A percentile compares a stretch with the other conserved stretches of the same genome.
phyloP scores from a whole-genome alignment of 2,797 vertebrate genomes.

The Manis pentadactyla region DNA sequence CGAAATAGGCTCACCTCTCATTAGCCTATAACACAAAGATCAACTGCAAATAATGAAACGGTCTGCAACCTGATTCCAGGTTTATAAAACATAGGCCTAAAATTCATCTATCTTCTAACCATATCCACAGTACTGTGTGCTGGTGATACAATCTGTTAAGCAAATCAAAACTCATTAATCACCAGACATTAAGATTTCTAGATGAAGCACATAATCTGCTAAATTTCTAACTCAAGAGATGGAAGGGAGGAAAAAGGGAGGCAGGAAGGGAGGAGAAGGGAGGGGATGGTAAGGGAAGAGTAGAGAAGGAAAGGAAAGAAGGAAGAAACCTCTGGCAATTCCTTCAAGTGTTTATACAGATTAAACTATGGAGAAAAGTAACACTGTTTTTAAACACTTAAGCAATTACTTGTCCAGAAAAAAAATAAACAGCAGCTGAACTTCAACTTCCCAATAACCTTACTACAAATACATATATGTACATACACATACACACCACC shows the following conservation, averaged over 20 bases:
- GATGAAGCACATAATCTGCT: background rate
- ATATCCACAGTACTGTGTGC: background rate
- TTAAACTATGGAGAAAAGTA: background rate
- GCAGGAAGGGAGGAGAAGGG: background rate
- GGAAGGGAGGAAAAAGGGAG: background rate
- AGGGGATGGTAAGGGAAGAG: background rate
- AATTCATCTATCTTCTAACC: background rate
- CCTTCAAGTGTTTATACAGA: background rate
- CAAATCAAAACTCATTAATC: conserved; percentile 16
- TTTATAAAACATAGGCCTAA: background rate
- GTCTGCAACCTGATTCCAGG: background rate
- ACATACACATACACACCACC: background rate
- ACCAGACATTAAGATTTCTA: background rate
- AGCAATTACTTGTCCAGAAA: background rate
- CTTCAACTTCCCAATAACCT: conserved; percentile 12
- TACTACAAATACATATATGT: background rate
- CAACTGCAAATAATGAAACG: background rate
- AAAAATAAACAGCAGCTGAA: background rate
- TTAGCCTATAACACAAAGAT: background rate
- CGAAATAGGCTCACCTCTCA: background rate
- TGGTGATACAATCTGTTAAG: background rate
- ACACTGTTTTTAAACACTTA: conserved; percentile 10
- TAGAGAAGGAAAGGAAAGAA: background rate
- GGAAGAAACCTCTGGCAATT: background rate
- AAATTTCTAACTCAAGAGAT: background rate